Evolutionary conservation across 2,888 invertebrate genomes (phyloP).

Genomic region (Troides aeacus): DNA sequence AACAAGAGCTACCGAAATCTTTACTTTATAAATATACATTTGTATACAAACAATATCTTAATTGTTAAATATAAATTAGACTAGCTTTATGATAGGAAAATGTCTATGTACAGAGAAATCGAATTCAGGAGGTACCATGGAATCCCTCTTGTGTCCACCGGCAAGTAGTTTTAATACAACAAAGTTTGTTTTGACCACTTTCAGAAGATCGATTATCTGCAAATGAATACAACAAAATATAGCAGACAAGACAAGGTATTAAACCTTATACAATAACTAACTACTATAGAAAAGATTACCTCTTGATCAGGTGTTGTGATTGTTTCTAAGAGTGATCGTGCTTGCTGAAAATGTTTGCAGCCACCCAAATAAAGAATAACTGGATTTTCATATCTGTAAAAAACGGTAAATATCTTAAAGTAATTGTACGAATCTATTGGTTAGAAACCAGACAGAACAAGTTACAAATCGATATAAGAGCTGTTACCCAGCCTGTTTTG

Average conservation of each 20-base stretch:
- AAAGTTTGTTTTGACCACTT: conserved; percentile 97
- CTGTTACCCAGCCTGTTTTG: no score
- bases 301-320: conserved; percentile 90
- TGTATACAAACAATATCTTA: conserved; percentile 2
- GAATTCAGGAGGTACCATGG: conserved; percentile 91
- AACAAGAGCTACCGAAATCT: no score
- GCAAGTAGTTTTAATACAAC: conserved; percentile 95
- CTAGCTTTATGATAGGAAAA: conserved; percentile 93
- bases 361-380: conserved; percentile 88
- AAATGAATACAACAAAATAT: conserved; percentile 42
- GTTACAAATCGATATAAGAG: no score
- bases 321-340: conserved; percentile 90
- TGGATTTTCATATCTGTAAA: conserved; percentile 71
- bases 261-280: not conserved
- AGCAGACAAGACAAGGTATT: not conserved
- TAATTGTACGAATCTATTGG: no score
- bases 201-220: conserved; percentile 89
- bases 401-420: not conserved
- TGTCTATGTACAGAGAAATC: conserved; percentile 94
- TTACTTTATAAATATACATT: conserved; percentile 10
- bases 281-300: conserved; percentile 60
- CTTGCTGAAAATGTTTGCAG: conserved; percentile 95
- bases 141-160: conserved; percentile 94
- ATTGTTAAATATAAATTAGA: conserved; percentile 44
- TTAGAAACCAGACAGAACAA: no score